These are phyloP conservation scores for Lagocephalus sceleratus DNA, from an alignment of 2,797 vertebrate genomes.

Conservation along the genomic window DNA sequence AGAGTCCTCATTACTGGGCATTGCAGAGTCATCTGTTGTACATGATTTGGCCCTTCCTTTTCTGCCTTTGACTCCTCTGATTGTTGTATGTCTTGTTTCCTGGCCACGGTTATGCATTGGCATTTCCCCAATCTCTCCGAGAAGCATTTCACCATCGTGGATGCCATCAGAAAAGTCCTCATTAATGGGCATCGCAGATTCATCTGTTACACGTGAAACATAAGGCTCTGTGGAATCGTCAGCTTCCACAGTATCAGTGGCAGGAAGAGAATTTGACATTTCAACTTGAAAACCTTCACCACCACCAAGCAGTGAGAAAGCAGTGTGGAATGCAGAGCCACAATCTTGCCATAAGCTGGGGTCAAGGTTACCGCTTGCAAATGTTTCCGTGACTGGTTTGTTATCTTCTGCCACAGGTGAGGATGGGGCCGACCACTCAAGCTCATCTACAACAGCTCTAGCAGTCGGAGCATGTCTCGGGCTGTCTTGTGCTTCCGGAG, in stretches of 20 bases:
- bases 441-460: constrained; percentile 64
- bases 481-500: constrained; percentile 26
- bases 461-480: constrained; percentile 67
- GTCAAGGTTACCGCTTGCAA: constrained; percentile 75
- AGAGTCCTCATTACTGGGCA: not conserved
- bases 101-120: constrained; percentile 36
- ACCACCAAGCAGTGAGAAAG: constrained; percentile 60
- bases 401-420: constrained; percentile 79
- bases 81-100: constrained; percentile 12
- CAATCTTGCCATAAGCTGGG: constrained; percentile 67
- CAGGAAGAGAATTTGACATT: constrained; percentile 49
- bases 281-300: constrained; percentile 48
- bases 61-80: constrained; percentile 47
- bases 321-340: constrained; percentile 65
- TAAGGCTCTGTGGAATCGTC: constrained; percentile 15
- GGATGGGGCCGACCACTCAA: constrained; percentile 79
- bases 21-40: constrained; percentile 23
- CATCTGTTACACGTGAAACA: constrained; percentile 18
- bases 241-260: constrained; percentile 64
- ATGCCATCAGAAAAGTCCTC: constrained; percentile 48
- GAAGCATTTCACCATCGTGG: constrained; percentile 64
- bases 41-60: constrained; percentile 14
- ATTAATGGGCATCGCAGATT: constrained; percentile 17
- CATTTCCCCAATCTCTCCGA: constrained; percentile 77
- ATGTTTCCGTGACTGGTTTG: constrained; percentile 77